Conservation (phyloP, 2,797 vertebrate genomes). For the Steatocranus sp. region DNA sequence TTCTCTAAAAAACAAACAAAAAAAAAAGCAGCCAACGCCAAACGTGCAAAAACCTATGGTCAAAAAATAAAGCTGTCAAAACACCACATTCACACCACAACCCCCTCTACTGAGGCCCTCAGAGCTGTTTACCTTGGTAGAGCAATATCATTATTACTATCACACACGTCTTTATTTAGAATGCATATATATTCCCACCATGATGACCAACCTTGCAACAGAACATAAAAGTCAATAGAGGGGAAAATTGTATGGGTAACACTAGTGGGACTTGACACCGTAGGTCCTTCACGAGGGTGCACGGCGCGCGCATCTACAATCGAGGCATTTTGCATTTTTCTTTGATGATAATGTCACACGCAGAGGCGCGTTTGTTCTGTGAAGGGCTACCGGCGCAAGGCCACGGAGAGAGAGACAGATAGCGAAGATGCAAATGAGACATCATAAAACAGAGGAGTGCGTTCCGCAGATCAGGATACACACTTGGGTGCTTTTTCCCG, state of each 20-base stretch:
- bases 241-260: slow-evolving; percentile 60
- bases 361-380: slow-evolving; percentile 6
- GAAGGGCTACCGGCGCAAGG: slow-evolving; percentile 27
- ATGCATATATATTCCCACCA: slow-evolving; percentile 47
- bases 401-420: background rate
- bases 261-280: slow-evolving; percentile 56
- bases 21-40: background rate
- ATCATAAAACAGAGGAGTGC: background rate
- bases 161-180: slow-evolving; percentile 47
- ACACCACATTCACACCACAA: slow-evolving; percentile 6
- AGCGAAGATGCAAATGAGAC: slow-evolving; percentile 10
- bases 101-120: background rate
- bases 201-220: slow-evolving; percentile 52
- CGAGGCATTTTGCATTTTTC: slow-evolving; percentile 49
- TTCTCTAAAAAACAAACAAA: background rate
- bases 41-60: slow-evolving; percentile 15
- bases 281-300: slow-evolving; percentile 46
- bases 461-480: background rate
- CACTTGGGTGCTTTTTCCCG: background rate
- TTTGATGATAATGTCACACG: slow-evolving; percentile 29
- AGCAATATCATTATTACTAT: slow-evolving; percentile 62
- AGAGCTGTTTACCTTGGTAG: slow-evolving; percentile 40
- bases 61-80: slow-evolving; percentile 37
- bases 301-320: slow-evolving; percentile 45
- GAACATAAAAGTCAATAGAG: slow-evolving; percentile 67